Evolutionary conservation across 2,888 invertebrate species (phyloP), one percentile per base, ranked within the genome.

Genomic region (Pimpla rufipes): DNA sequence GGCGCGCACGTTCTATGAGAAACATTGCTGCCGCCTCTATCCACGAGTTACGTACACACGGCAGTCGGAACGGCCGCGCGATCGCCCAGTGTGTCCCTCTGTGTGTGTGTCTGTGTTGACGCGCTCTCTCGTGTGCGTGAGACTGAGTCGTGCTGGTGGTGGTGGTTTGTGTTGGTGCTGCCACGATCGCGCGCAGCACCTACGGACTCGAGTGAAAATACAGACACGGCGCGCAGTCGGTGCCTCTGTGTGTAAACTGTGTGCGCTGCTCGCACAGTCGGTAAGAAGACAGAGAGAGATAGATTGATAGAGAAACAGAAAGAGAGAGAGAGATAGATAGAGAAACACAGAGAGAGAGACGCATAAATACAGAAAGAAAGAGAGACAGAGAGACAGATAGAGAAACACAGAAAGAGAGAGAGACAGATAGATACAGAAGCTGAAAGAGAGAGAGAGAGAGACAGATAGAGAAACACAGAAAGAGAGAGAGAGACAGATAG

Each of bases 101-200:
- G 2, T 35, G 29, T 37, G 64, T 45, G 70, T 79, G 68, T 47
- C n/a, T n/a, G n/a, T n/a, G n/a, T n/a, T n/a, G n/a, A 55, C 42
- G 62, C 23, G 76, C 40, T 45, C 47, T 67, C 37, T 37, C 42
- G 37, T 50, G 42, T 57, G 74, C 50, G 55, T 42, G 64, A 29
- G 47, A 21, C 75, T 29, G 78, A 71, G 64, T 70, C 47, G 29
- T 5, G 29, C 29, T 29, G 29, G n/a, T n/a, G n/a, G n/a, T n/a
- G n/a, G n/a, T n/a, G n/a, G n/a, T n/a, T n/a, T n/a, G n/a, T n/a
- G n/a, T n/a, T n/a, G n/a, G 29, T 5, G 29, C 29, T 29, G 29
- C 45, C 68, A 42, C 59, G 79, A 71, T 79, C 79, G 74, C 3
- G n/a, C 73, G 83, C 76, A n/a, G 73, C 62, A 77, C 16, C 67